Evolutionary conservation across 2,113 vertebrate genomes (phyloP), one percentile per base, ranked within the genome.

Genomic region (Anoplopoma fimbria): DNA sequence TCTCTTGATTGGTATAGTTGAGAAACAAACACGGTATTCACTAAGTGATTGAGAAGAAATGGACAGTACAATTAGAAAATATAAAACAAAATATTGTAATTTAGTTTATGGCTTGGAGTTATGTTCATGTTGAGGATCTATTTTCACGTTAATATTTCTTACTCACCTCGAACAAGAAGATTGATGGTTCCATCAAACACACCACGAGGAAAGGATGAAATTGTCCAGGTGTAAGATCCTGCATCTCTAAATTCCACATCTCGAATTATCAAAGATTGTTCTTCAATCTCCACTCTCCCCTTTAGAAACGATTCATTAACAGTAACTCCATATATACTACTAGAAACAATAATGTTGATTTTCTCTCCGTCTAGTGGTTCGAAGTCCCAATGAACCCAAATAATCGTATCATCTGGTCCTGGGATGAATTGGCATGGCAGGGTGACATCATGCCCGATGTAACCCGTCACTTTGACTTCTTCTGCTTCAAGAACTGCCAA

Each of bases 171-270:
- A 69, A 94, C 81, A 2, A 75, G 10, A 60, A 97, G 91, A 9
- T 49, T 77, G 36, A 93, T 95, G 36, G 49, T 78, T 33, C 72
- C 88, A 0, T 79, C 51, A 15, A 89, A 70, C 10, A 85, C 47
- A 1, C 96, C 96, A 10, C 9, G 1, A 9, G 73, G 60, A 23
- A 27, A 75, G 2, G 42, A 0, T 51, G 23, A 0, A 51, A 75
- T 13, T 8, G 1, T 63, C 68, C 96, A 97, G 15, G 12, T 88
- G 70, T 96, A 97, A 3, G 27, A 82, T 15, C 95, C 96, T 47
- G 93, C 92, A 4, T 97, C 95, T 2, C 58, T 23, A 60, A 87
- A 68, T 1, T 34, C 19, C 27, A 96, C 84, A 0, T 78, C 38
- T 31, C 2, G 74, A 33, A 96, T 93, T 31, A 81, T 73, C 82